A percentile compares a stretch with the other conserved stretches of the same genome.
These are phyloP conservation scores for Columba janthina DNA, from an alignment of 2,113 vertebrate species.

Conservation along the genomic window DNA sequence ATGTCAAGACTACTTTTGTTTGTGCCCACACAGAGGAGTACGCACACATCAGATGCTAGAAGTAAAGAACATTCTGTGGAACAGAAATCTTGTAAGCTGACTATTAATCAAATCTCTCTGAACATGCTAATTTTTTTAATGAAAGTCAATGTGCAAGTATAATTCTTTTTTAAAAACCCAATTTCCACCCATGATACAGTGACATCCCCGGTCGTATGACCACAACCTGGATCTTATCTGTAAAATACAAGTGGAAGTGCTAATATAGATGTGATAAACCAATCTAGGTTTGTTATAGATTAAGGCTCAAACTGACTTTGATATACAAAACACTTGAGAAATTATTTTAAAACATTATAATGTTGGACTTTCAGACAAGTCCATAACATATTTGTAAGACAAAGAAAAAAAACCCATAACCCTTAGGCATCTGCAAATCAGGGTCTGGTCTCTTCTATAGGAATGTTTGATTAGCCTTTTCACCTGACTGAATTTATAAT, in stretches of 20 bases:
- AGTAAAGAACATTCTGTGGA: background rate
- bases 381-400: too few species aligned
- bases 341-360: background rate
- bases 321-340: background rate
- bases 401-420: background rate
- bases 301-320: background rate
- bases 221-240: background rate
- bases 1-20: background rate
- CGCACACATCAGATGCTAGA: background rate
- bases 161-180: background rate
- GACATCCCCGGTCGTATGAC: background rate
- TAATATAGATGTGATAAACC: background rate
- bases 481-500: constrained; percentile 64
- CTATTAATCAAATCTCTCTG: background rate
- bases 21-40: background rate
- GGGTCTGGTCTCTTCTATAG: background rate
- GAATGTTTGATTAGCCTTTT: constrained; percentile 58
- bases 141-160: background rate
- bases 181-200: background rate
- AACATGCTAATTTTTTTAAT: background rate
- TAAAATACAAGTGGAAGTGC: background rate
- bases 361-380: background rate
- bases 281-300: background rate
- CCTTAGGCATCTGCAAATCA: background rate
- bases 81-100: background rate